phyloP scores from a whole-genome alignment of 2,888 invertebrate genomes.

The Eupsilia transversa region DNA sequence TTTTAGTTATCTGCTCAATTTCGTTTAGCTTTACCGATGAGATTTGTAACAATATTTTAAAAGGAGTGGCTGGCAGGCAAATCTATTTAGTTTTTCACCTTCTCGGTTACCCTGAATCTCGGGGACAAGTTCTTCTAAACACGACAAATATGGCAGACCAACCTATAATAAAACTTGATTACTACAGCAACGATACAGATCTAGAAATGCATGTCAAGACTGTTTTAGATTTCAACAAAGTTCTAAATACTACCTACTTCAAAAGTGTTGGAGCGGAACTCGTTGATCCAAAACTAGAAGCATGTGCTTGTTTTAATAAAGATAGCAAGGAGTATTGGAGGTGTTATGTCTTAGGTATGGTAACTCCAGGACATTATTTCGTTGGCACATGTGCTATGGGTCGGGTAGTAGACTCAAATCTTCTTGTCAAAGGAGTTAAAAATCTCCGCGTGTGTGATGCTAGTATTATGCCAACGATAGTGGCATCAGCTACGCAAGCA shows the following conservation, averaged over 20 bases:
- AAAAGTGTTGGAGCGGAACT: constrained; percentile 30
- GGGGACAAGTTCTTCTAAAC: constrained; percentile 13
- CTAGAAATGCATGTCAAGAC: constrained; percentile 4
- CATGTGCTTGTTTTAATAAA: constrained; percentile 12
- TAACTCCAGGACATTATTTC: constrained; percentile 12
- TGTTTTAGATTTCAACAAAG: constrained; percentile 21
- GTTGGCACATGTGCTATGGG: constrained; percentile 48
- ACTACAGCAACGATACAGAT: constrained; percentile 16
- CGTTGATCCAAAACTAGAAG: constrained; percentile 20
- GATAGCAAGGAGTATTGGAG: constrained; percentile 13
- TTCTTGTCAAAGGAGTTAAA: constrained; percentile 22
- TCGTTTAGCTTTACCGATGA: constrained; percentile 2
- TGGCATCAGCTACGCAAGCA: constrained; percentile 5
- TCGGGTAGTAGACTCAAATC: constrained; percentile 19
- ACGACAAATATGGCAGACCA: constrained; percentile 18
- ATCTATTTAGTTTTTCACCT: constrained; percentile 22
- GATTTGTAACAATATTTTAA: constrained; percentile 14
- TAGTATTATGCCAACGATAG: constrained; percentile 36
- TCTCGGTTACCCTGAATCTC: constrained; percentile 7
- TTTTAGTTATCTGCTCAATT: constrained; percentile 21
- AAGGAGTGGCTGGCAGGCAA: constrained; percentile 13
- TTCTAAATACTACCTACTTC: constrained; percentile 34
- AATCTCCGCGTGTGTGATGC: constrained; percentile 36
- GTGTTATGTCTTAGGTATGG: constrained; percentile 28
- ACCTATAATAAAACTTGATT: constrained; percentile 14